Evolutionary conservation across 2,113 vertebrate genomes (phyloP).

Genomic region (Zeus faber): DNA sequence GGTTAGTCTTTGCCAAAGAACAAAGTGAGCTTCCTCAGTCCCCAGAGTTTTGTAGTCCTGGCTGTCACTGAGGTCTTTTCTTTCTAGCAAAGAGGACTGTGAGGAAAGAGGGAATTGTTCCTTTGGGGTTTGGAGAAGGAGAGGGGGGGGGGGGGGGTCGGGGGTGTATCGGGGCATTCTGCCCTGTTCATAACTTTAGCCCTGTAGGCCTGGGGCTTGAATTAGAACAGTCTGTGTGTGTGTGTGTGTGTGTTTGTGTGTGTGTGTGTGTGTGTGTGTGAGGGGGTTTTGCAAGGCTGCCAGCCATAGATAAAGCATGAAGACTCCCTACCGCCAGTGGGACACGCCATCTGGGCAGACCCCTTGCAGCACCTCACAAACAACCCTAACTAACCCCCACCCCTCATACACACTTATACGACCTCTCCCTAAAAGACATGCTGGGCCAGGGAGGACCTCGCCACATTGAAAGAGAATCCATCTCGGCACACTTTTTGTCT

Average conservation of each 20-base stretch:
- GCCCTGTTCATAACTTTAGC: slow-evolving; percentile 38
- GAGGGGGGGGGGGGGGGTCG: not conserved
- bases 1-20: slow-evolving; percentile 34
- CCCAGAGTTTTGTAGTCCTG: slow-evolving; percentile 29
- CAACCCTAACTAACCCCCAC: slow-evolving; percentile 12
- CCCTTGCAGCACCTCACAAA: slow-evolving; percentile 48
- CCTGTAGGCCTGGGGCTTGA: slow-evolving; percentile 34
- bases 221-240: slow-evolving; percentile 38
- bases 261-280: too few species aligned
- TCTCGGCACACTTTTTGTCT: slow-evolving; percentile 54
- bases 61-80: slow-evolving; percentile 38
- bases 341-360: slow-evolving; percentile 63
- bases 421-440: slow-evolving; percentile 29
- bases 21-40: slow-evolving; percentile 32
- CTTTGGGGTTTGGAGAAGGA: not conserved
- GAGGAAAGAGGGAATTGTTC: slow-evolving; percentile 43
- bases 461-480: slow-evolving; percentile 55
- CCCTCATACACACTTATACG: slow-evolving; percentile 23
- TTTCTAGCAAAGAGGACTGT: slow-evolving; percentile 6
- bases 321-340: slow-evolving; percentile 54
- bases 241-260: too few species aligned
- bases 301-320: slow-evolving; percentile 59
- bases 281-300: too few species aligned
- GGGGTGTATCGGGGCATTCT: slow-evolving; percentile 30
- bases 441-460: slow-evolving; percentile 33